Conservation (phyloP, 2,797 vertebrate genomes). For the Hirundo rustica region DNA sequence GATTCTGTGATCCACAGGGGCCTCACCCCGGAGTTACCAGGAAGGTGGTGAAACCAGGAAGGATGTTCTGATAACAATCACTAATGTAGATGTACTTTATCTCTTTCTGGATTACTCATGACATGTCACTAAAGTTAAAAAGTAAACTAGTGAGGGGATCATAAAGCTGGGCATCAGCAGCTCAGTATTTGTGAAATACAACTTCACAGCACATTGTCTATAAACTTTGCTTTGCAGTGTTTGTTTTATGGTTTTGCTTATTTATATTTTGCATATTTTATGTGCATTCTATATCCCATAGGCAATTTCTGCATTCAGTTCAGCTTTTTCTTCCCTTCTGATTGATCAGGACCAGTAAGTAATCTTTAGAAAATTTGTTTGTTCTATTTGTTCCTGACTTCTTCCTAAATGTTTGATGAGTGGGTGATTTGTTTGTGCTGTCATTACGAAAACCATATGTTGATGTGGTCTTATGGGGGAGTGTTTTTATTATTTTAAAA, state of each 20-base stretch:
- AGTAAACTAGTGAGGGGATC: background rate
- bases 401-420: constrained; percentile 65
- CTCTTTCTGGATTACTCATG: background rate
- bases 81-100: background rate
- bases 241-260: background rate
- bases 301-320: constrained; percentile 6
- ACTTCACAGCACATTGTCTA: background rate
- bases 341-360: constrained; percentile 54
- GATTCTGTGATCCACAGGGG: background rate
- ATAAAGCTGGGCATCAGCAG: background rate
- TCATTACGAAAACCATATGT: constrained; percentile 61
- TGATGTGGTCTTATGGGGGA: constrained; percentile 59
- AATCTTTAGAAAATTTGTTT: constrained; percentile 51
- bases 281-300: background rate
- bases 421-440: constrained; percentile 66
- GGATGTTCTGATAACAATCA: background rate
- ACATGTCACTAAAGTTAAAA: background rate
- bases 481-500: constrained; percentile 71
- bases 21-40: background rate
- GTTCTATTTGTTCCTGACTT: constrained; percentile 62
- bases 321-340: background rate
- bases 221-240: background rate
- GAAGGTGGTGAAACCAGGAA: background rate
- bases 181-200: background rate
- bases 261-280: constrained; percentile 25